These are phyloP conservation scores for Lepidostoma basale DNA, from an alignment of 1,140 invertebrate genomes.

Conservation along the genomic window DNA sequence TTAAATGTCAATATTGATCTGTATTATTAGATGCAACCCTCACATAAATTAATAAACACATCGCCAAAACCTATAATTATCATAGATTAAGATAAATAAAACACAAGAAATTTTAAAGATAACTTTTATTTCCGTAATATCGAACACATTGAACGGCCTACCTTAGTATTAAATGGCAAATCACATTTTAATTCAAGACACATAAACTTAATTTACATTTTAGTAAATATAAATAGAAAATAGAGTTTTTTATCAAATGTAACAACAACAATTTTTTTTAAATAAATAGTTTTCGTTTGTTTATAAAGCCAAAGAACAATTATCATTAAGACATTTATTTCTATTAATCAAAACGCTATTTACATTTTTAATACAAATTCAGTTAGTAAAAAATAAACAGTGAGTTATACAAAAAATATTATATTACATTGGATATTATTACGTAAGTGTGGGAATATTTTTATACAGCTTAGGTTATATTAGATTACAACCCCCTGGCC, in stretches of 20 bases:
- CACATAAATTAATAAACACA: too few relatives aligned
- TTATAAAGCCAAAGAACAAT: constrained; percentile 5
- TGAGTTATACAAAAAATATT: not conserved
- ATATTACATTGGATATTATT: not conserved
- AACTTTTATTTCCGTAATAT: too few relatives aligned
- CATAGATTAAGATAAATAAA: too few relatives aligned
- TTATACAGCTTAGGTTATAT: not conserved
- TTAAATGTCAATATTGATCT: too few relatives aligned
- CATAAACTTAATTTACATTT: not conserved
- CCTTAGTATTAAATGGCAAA: constrained; percentile 31
- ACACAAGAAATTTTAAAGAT: too few relatives aligned
- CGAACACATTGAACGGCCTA: too few relatives aligned
- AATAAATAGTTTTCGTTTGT: constrained; percentile 6
- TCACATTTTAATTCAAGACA: constrained; percentile 16
- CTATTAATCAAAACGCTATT: not conserved
- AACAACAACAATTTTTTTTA: not conserved
- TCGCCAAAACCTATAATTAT: too few relatives aligned
- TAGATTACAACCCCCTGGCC: too few relatives aligned
- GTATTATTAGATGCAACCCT: too few relatives aligned
- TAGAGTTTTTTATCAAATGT: too few relatives aligned
- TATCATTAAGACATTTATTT: not conserved
- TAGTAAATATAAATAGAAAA: not conserved
- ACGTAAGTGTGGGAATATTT: not conserved
- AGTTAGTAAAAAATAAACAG: not conserved
- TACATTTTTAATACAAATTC: not conserved